Conservation (phyloP, 2,888 invertebrate species). For the Apocheima hispidaria region DNA sequence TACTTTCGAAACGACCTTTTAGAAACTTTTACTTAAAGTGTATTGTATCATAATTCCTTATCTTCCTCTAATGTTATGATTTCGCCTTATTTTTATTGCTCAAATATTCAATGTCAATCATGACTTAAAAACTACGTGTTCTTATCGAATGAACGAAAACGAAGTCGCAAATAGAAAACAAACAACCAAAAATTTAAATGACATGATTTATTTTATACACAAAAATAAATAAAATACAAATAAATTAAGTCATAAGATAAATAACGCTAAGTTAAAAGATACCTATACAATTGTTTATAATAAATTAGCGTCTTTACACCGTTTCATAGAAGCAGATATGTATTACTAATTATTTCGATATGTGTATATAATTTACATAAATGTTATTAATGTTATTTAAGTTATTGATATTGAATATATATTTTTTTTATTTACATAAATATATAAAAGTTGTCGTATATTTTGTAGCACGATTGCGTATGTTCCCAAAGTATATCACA, state of each 20-base stretch:
- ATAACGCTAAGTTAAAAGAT: constrained; percentile 49
- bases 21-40: constrained; percentile 62
- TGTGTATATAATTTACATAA: constrained; percentile 51
- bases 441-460: constrained; percentile 11
- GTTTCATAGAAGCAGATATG: constrained; percentile 83
- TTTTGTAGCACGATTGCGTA: not conserved
- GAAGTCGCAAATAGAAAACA: constrained; percentile 47
- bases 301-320: constrained; percentile 53
- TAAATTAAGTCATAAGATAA: constrained; percentile 50
- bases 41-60: constrained; percentile 46
- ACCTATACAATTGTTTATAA: constrained; percentile 52
- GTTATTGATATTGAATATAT: too few relatives aligned
- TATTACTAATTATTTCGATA: constrained; percentile 61
- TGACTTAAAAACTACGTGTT: constrained; percentile 18
- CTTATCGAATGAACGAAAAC: constrained; percentile 35
- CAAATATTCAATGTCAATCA: constrained; percentile 18
- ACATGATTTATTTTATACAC: constrained; percentile 63
- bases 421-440: constrained; percentile 47
- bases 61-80: constrained; percentile 19
- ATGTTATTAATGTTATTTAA: too few relatives aligned
- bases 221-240: constrained; percentile 59
- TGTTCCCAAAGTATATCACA: constrained; percentile 19
- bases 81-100: constrained; percentile 28
- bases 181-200: constrained; percentile 60
- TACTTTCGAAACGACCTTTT: not conserved